Evolutionary conservation across 1,140 invertebrate genomes (phyloP).

Genomic region (Bemisia tabaci): DNA sequence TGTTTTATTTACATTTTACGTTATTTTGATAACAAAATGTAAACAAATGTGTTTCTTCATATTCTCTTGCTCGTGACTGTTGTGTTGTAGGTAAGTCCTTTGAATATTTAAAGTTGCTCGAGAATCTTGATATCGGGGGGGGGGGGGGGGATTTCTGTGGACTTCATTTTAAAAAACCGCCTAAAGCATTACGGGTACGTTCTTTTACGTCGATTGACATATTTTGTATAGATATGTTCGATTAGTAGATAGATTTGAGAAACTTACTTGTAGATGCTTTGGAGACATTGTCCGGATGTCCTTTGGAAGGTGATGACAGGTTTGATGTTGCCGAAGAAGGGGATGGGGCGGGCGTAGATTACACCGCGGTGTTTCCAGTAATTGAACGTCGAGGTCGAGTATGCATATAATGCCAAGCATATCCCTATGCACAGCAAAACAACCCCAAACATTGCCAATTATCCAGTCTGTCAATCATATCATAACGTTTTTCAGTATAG

Average conservation of each 20-base stretch:
- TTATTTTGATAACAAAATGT: too few species aligned
- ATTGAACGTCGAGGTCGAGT: constrained; percentile 31
- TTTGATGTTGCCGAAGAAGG: constrained; percentile 33
- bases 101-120: too few species aligned
- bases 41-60: too few species aligned
- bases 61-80: too few species aligned
- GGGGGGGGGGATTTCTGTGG: too few species aligned
- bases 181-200: neutral
- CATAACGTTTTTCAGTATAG: too few species aligned
- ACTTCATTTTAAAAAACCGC: too few species aligned
- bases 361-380: constrained; percentile 34
- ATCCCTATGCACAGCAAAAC: neutral
- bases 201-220: too few species aligned
- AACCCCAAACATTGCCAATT: neutral
- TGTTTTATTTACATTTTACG: too few species aligned
- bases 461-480: neutral
- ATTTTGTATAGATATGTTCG: neutral
- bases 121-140: too few species aligned
- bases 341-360: constrained; percentile 30
- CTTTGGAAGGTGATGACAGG: constrained; percentile 15
- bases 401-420: constrained; percentile 24
- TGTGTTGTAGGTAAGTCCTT: too few species aligned
- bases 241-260: neutral
- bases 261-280: constrained; percentile 24
- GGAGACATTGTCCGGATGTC: constrained; percentile 18